Evolutionary conservation across 2,888 invertebrate genomes (phyloP), one percentile per base, ranked within the genome.

Genomic region (Lacanobia wlatinum): DNA sequence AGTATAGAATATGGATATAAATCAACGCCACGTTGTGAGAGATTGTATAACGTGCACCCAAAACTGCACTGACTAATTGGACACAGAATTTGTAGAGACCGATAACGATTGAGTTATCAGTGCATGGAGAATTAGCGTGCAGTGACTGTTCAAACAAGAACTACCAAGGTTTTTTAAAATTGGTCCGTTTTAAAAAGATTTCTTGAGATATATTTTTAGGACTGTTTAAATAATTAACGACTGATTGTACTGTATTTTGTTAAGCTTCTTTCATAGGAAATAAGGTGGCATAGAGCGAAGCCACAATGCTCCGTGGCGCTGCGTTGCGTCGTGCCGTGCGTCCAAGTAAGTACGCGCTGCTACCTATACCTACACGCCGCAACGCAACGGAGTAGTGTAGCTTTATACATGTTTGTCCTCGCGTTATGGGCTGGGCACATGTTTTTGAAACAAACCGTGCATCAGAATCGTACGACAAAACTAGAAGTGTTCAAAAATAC

Each of bases 51-150:
- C 3, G 38, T 43, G 38, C 18, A 53, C 18, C 23, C 6, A 48
- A 58, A 40, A 55, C 21, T 58, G 8, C 43, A 59, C 53, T 12
- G 55, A 73, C 58, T 65, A 18, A 73, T 63, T 78, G 12, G 34
- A 38, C 38, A 61, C 63, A 70, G 43, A 72, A 21, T 10, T 43
- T 68, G 40, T 40, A 46, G 18, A 28, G 46, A 40, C n/a, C 28
- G 69, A 58, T 65, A 76, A 52, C n/a, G 12, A 40, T n/a, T 18
- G 21, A 52, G 28, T 53, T 69, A 69, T 73, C 38, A 62, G 58
- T 48, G 60, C 78, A 38, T 61, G 60, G 64, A 73, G 23, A 61
- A 68, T 50, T 52, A 18, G 48, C 40, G 23, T 65, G 68, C 40
- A 58, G 53, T 61, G n/a, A 1, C 10, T 43, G 63, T 55, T 56